Conservation (phyloP, 2,888 invertebrate species). For the Merodon equestris region DNA sequence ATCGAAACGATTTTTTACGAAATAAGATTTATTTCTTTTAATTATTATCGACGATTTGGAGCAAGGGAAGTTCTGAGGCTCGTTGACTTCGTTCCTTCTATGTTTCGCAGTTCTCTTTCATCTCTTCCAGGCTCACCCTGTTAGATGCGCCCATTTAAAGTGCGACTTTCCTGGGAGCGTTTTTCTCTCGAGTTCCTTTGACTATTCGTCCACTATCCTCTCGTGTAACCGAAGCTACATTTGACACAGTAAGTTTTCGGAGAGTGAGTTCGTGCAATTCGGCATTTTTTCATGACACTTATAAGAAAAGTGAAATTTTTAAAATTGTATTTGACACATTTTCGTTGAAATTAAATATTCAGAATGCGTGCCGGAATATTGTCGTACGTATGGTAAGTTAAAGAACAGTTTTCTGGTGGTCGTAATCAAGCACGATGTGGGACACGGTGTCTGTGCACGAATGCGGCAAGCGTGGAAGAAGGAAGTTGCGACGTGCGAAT, state of each 20-base stretch:
- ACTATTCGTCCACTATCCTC: no score
- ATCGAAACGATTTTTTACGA: conserved; percentile 20
- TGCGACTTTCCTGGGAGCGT: no score
- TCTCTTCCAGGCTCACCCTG: no score
- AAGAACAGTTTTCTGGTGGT: conserved; percentile 42
- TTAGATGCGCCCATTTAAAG: no score
- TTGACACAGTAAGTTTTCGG: neutral
- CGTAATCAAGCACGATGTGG: conserved; percentile 54
- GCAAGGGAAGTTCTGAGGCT: no score
- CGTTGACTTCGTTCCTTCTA: no score
- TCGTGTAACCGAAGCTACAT: no score
- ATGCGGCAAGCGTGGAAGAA: conserved; percentile 16
- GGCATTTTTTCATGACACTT: neutral
- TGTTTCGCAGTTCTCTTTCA: no score
- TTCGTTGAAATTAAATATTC: conserved; percentile 57
- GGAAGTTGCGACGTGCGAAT: conserved; percentile 60
- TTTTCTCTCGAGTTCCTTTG: no score
- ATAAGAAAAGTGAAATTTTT: conserved; percentile 60
- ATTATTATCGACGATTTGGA: no score
- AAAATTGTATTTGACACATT: conserved; percentile 18
- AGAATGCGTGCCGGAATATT: conserved; percentile 43
- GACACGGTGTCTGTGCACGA: conserved; percentile 46
- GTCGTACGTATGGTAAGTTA: conserved; percentile 44
- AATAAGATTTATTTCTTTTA: neutral
- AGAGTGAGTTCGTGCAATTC: neutral